Evolutionary conservation across 2,797 vertebrate species (phyloP), one percentile per base, ranked within the genome.

Genomic region (Chaenodraco wilsoni): DNA sequence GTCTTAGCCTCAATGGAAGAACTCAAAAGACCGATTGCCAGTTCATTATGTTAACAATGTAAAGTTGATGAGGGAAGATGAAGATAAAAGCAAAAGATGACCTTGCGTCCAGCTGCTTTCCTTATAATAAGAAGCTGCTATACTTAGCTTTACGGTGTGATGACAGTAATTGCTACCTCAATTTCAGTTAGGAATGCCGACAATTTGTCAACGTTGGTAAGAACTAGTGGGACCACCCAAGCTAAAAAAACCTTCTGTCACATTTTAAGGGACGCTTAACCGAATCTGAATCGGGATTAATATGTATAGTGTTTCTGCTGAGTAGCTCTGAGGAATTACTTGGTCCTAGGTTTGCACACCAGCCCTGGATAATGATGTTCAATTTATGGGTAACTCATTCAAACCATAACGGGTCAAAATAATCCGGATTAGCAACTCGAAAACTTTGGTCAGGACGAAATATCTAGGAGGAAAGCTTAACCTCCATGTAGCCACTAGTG

Each of bases 151-250:
- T 7, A 10, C 21, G 21, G 21, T 9, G 23, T 16, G n/a, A 16
- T 78, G 78, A 76, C 81, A 80, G 81, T 84, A 84, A 85, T 84
- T 82, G 54, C 65, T 54, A 65, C 55, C 59, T 59, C 16, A 43
- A 59, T 73, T 64, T 80, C 43, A 71, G 33, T 17, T 3, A 71
- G 69, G 75, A 79, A 74, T 81, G 49, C 33, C 31, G 46, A 64
- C 66, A 74, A 62, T 83, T 85, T 87, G 70, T 79, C 66, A 78
- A 3, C 1, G 1, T 15, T 57, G 27, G 10, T 9, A 14, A 46
- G 48, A 41, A 40, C 48, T 27, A 33, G 10, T 15, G 9, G 19
- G 65, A 79, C 74, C 76, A 78, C 65, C 72, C 62, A 27, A 15
- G 15, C 1, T 46, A 21, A 49, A 54, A 21, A 23, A 8, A 65